Evolutionary conservation across 2,797 vertebrate species (phyloP), one percentile per base, ranked within the genome.

Genomic region (Hydrocynus forskahlii): DNA sequence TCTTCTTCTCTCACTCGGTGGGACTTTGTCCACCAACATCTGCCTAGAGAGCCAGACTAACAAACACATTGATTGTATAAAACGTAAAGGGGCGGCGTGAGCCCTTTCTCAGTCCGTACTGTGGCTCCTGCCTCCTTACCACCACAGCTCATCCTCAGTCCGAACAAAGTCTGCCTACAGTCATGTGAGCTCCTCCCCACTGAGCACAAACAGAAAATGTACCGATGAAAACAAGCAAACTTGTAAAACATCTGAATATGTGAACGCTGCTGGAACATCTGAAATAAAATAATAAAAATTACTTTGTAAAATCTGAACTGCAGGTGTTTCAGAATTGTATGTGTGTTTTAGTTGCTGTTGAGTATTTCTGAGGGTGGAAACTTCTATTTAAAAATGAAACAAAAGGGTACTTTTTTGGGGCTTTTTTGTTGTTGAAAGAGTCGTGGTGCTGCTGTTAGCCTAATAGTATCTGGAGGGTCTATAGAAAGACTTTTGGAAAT

Each of bases 181-280:
- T 29, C 66, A 43, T 57, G 67, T 29, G 16, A 85, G 45, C 64
- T 76, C 66, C 48, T n/a, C 45, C 82, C 74, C 21, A 76, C 71
- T 70, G 55, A 83, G 81, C 66, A 75, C 81, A 85, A 74, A 66
- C 43, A 66, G 79, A 81, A 81, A 29, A 78, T 64, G 72, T 82
- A 43, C 80, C 64, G 55, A 71, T 7, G 12, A 35, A 79, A 71
- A 70, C 52, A 35, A 86, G 73, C 79, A 63, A 83, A 80, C 64
- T 57, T 88, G 78, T 83, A 85, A 86, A 83, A 88, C 90, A 89
- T 86, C 91, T 83, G 90, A 88, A 88, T 91, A 83, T 89, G 89
- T 92, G 86, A 88, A 92, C 89, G 92, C 93, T 94, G 92, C 93
- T 93, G 88, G 90, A 90, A 87, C 87, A 86, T 67, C 81, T 88